Evolutionary conservation across 2,113 vertebrate species (phyloP), one percentile per base, ranked within the genome.

Genomic region (Bubo blakistoni): DNA sequence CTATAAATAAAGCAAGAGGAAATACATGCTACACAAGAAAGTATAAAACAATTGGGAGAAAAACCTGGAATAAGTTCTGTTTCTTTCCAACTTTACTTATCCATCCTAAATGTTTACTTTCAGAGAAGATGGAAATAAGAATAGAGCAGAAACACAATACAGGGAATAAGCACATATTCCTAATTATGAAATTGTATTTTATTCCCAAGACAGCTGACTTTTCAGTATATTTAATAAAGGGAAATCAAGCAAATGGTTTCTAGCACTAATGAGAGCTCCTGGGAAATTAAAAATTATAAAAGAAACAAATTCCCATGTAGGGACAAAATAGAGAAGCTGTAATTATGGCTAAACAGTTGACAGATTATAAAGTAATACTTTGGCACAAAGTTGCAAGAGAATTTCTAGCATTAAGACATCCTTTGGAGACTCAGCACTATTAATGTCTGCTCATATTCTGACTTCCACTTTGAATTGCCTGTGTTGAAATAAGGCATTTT

Each of bases 201-300:
- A 92, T 88, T 96, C 91, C 90, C 76, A 88, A 25, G 54, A 59
- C 42, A 86, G 92, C 88, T 91, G 94, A 96, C 77, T 96, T 96
- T 66, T 80, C 72, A 66, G 21, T 92, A 78, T 82, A 94, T 95
- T 97, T 90, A 96, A 97, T 97, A 94, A 93, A 84, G 38, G 49
- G 49, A 96, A 96, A 86, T 94, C 59, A 86, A 96, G 57, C 59
- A 97, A 97, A 86, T 92, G n/a, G 84, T 92, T 96, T 95, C 71
- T 97, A 52, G 63, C 2, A 2, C 91, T 97, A 98, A 97, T 97
- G 96, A 95, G 95, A 92, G 36, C 96, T 95, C 86, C 46, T 55
- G 94, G 88, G 94, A 97, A 97, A 96, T 97, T 76, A 93, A 77
- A 82, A 95, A 74, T 55, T 22, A 85, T 47, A 86, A 91, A 88